Evolutionary conservation across 2,113 vertebrate species (phyloP).

Genomic region (Sinosuthora webbiana): DNA sequence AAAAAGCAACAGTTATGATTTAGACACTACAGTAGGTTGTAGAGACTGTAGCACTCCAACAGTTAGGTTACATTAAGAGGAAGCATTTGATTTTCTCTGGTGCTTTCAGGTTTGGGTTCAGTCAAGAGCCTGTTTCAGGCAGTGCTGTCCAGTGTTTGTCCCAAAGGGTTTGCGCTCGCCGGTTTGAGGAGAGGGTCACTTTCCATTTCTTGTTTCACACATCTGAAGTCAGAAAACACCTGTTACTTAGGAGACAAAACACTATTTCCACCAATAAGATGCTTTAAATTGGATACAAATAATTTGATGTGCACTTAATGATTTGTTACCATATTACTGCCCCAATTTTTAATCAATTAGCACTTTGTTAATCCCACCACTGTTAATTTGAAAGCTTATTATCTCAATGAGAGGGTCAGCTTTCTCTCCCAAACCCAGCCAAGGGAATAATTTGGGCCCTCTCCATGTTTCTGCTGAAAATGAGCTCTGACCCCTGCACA

Average conservation of each 20-base stretch:
- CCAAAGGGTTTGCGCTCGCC: slow-evolving; percentile 87
- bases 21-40: slow-evolving; percentile 69
- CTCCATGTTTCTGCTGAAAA: background rate
- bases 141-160: slow-evolving; percentile 89
- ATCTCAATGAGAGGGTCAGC: background rate
- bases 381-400: background rate
- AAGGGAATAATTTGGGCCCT: background rate
- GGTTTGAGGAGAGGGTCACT: slow-evolving; percentile 82
- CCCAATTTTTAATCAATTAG: background rate
- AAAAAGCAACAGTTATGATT: slow-evolving; percentile 81
- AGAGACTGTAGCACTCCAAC: slow-evolving; percentile 72
- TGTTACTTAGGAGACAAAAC: slow-evolving; percentile 28
- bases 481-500: background rate
- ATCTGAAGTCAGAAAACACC: slow-evolving; percentile 67
- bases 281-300: background rate
- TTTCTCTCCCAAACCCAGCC: background rate
- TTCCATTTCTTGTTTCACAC: slow-evolving; percentile 87
- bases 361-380: background rate
- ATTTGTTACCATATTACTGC: background rate
- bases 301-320: background rate
- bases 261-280: background rate
- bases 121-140: slow-evolving; percentile 77
- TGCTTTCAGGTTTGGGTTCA: slow-evolving; percentile 80
- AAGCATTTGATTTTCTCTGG: slow-evolving; percentile 90
- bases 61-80: slow-evolving; percentile 77